Conservation (phyloP, 2,797 vertebrate genomes). For the Cirrhinus molitorella region DNA sequence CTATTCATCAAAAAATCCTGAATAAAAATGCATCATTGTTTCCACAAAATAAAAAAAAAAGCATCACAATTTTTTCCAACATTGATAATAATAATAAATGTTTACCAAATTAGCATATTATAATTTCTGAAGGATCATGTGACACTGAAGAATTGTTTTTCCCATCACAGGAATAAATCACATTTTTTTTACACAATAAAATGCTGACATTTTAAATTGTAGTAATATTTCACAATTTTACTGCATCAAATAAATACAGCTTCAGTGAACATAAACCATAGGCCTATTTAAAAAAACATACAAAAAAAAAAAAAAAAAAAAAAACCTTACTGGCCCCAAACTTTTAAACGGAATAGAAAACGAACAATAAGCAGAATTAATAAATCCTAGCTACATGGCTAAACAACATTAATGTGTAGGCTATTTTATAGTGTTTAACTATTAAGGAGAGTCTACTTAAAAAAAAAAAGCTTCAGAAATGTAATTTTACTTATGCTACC, state of each 20-base stretch:
- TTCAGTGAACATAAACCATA: neutral
- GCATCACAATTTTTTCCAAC: neutral
- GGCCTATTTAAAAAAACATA: neutral
- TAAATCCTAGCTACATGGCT: neutral
- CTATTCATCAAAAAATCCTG: neutral
- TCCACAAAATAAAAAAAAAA: neutral
- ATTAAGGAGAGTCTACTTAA: neutral
- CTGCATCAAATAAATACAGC: neutral
- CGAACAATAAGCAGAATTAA: neutral
- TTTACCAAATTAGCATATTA: neutral
- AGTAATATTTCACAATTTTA: neutral
- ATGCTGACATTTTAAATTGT: too few relatives aligned
- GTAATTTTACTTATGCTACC: neutral
- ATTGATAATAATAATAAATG: neutral
- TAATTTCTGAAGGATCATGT: neutral
- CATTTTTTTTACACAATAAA: too few relatives aligned
- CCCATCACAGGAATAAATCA: neutral
- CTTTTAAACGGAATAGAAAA: neutral
- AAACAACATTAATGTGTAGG: neutral
- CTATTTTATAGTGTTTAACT: neutral
- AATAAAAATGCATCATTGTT: neutral
- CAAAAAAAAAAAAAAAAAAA: too few relatives aligned
- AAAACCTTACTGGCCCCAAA: too few relatives aligned
- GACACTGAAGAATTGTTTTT: neutral
- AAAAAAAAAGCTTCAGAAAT: neutral